phyloP scores from a whole-genome alignment of 2,888 invertebrate genomes.

The Ferdinandea cuprea region DNA sequence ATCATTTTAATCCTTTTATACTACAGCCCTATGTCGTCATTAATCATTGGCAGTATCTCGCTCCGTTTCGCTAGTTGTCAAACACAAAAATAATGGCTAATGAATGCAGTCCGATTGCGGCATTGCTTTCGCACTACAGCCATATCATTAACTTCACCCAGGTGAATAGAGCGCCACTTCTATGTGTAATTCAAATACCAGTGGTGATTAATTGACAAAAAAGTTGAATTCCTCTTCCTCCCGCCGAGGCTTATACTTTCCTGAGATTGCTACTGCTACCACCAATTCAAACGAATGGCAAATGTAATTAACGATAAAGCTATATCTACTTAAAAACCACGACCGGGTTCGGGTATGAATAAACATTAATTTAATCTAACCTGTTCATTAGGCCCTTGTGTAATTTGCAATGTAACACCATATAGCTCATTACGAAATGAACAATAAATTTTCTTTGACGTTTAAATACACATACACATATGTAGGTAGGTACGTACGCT shows the following conservation, averaged over 20 bases:
- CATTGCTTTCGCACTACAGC: conserved; percentile 34
- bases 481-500: too few species aligned
- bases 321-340: conserved; percentile 38
- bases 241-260: background rate
- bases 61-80: conserved; percentile 39
- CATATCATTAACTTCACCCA: conserved; percentile 44
- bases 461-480: too few species aligned
- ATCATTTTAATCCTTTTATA: conserved; percentile 17
- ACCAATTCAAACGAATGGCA: conserved; percentile 43
- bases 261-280: background rate
- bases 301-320: conserved; percentile 56
- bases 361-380: conserved; percentile 64
- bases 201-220: conserved; percentile 59
- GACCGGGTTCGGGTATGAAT: conserved; percentile 23
- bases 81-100: conserved; percentile 59
- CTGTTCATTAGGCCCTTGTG: conserved; percentile 49
- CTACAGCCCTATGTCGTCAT: conserved; percentile 10
- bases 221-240: conserved; percentile 1
- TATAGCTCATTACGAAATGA: conserved; percentile 39
- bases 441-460: conserved; percentile 62
- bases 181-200: conserved; percentile 36
- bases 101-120: conserved; percentile 41
- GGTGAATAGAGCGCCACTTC: conserved; percentile 29
- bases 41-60: conserved; percentile 41
- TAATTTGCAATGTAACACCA: conserved; percentile 29